A percentile compares a stretch with the other conserved stretches of the same genome.
phyloP scores from a whole-genome alignment of 2,888 invertebrate species.

The Sinelater perroti region DNA sequence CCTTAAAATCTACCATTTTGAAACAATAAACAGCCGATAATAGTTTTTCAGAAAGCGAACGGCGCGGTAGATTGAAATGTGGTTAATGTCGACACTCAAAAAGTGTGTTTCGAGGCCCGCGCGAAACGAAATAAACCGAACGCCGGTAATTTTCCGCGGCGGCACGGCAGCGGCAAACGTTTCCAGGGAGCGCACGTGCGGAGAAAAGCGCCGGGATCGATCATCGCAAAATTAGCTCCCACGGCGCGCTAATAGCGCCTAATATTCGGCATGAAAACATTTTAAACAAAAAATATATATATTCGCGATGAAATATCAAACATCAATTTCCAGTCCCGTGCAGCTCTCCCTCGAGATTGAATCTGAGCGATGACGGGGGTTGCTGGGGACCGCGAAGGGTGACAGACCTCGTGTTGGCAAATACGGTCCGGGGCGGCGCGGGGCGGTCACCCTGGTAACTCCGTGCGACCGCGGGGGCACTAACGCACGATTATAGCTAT shows the following conservation, averaged over 20 bases:
- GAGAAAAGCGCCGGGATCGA: constrained; percentile 22
- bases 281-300: constrained; percentile 46
- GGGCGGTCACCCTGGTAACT: constrained; percentile 57
- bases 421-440: constrained; percentile 49
- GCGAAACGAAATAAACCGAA: too few species aligned
- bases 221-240: constrained; percentile 35
- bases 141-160: not conserved
- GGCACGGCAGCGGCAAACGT: not conserved
- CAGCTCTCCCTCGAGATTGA: constrained; percentile 50
- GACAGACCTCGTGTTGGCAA: constrained; percentile 52
- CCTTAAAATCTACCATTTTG: too few species aligned
- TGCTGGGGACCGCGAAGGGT: constrained; percentile 41
- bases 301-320: constrained; percentile 45
- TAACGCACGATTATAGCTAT: constrained; percentile 59
- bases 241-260: constrained; percentile 34
- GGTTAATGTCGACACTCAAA: too few species aligned
- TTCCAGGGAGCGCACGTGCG: not conserved
- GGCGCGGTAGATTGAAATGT: too few species aligned
- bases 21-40: too few species aligned
- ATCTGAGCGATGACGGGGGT: constrained; percentile 48
- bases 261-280: constrained; percentile 39
- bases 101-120: too few species aligned
- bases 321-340: constrained; percentile 50
- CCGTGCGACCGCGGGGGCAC: constrained; percentile 54
- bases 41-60: too few species aligned